Conservation (phyloP, 2,797 vertebrate species). For the Myripristis jacobus region DNA sequence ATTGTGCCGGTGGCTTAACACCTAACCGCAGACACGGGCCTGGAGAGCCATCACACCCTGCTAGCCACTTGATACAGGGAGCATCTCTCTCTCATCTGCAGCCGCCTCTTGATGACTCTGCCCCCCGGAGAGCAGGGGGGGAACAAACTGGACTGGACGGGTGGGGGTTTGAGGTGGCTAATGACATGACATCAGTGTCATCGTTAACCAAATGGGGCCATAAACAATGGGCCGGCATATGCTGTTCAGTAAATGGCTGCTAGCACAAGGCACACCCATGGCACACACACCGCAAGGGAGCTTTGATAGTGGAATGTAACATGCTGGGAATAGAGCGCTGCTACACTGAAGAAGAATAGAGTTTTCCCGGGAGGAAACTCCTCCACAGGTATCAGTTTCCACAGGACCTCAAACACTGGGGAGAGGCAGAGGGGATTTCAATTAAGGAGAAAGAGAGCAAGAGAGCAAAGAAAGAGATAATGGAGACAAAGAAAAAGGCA, state of each 20-base stretch:
- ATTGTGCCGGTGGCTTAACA: slow-evolving; percentile 24
- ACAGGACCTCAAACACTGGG: slow-evolving; percentile 56
- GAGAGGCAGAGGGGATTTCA: slow-evolving; percentile 70
- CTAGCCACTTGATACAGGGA: slow-evolving; percentile 68
- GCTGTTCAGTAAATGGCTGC: slow-evolving; percentile 73
- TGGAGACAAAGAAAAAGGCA: slow-evolving; percentile 23
- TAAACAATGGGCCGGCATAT: slow-evolving; percentile 79
- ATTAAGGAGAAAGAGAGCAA: slow-evolving; percentile 64
- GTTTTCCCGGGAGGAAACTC: slow-evolving; percentile 49
- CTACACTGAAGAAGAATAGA: slow-evolving; percentile 68
- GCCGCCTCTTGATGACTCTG: slow-evolving; percentile 71
- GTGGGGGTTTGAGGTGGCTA: slow-evolving; percentile 54
- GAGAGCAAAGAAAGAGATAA: slow-evolving; percentile 14
- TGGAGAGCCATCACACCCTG: slow-evolving; percentile 53
- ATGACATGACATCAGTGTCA: slow-evolving; percentile 79
- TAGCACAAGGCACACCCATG: slow-evolving; percentile 71
- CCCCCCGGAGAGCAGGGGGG: slow-evolving; percentile 63
- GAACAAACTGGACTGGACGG: slow-evolving; percentile 18
- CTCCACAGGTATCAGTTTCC: slow-evolving; percentile 77
- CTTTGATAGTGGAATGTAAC: slow-evolving; percentile 62
- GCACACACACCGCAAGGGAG: slow-evolving; percentile 50
- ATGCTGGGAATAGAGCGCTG: slow-evolving; percentile 67
- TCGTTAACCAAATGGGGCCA: slow-evolving; percentile 78
- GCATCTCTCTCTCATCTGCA: slow-evolving; percentile 72
- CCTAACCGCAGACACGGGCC: slow-evolving; percentile 49